phyloP scores from a whole-genome alignment of 1,140 invertebrate genomes.

The Leguminivora glycinivorella region DNA sequence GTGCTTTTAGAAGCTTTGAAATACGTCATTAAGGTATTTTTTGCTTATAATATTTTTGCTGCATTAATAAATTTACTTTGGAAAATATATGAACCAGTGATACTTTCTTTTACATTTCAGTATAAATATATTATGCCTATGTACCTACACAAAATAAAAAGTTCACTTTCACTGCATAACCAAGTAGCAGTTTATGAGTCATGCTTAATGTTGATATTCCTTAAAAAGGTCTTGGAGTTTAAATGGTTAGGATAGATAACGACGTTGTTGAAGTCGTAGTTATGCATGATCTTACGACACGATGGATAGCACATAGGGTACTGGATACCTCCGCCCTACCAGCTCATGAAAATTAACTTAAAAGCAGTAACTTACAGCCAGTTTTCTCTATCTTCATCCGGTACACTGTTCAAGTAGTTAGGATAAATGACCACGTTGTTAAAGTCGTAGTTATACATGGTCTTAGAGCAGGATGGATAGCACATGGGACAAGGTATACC shows the following conservation, averaged over 20 bases:
- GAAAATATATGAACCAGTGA: not conserved
- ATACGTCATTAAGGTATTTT: constrained; percentile 53
- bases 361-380: constrained; percentile 60
- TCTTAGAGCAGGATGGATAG: constrained; percentile 68
- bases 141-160: too few relatives aligned
- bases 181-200: too few relatives aligned
- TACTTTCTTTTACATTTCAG: too few relatives aligned
- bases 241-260: constrained; percentile 59
- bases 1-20: constrained; percentile 61
- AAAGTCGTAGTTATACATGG: constrained; percentile 64
- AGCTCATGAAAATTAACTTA: too few relatives aligned
- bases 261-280: constrained; percentile 64
- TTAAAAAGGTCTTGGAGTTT: too few relatives aligned
- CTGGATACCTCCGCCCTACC: constrained; percentile 55
- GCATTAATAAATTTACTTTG: constrained; percentile 1
- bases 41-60: not conserved
- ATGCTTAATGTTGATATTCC: too few relatives aligned
- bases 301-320: constrained; percentile 71
- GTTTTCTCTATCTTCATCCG: constrained; percentile 54
- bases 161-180: too few relatives aligned
- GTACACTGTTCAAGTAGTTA: constrained; percentile 52
- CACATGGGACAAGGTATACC: constrained; percentile 69
- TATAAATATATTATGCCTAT: too few relatives aligned
- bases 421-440: constrained; percentile 63
- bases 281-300: constrained; percentile 67